phyloP scores from a whole-genome alignment of 2,888 invertebrate genomes.

The Portevinia maculata region DNA sequence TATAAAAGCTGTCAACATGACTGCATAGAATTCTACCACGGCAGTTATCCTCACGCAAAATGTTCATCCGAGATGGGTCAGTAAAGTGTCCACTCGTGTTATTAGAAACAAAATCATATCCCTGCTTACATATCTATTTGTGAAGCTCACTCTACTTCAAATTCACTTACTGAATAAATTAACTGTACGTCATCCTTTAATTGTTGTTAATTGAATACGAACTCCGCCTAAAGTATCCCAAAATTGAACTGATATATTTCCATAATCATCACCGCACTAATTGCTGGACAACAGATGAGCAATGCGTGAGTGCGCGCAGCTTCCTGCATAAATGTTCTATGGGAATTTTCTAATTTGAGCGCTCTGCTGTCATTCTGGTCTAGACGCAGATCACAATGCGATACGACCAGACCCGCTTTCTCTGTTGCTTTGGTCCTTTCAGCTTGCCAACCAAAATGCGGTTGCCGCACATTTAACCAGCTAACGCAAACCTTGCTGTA shows the following conservation, averaged over 20 bases:
- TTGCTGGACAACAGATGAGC: not conserved
- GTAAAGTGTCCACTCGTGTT: too few species aligned
- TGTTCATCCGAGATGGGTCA: too few species aligned
- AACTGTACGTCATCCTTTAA: not conserved
- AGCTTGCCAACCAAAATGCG: constrained; percentile 28
- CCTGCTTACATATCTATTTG: too few species aligned
- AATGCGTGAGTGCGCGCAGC: constrained; percentile 2
- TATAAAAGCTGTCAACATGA: too few species aligned
- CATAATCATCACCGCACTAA: constrained; percentile 2
- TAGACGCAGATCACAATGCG: constrained; percentile 34
- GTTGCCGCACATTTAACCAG: constrained; percentile 35
- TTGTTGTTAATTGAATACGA: constrained; percentile 8
- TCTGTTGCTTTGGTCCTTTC: constrained; percentile 37
- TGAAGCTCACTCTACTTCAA: too few species aligned
- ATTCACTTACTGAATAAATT: too few species aligned
- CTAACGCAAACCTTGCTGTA: constrained; percentile 44
- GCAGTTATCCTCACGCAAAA: too few species aligned
- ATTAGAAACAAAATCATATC: too few species aligned
- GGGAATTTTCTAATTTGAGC: constrained; percentile 63
- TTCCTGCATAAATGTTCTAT: constrained; percentile 3
- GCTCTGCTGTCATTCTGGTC: constrained; percentile 38
- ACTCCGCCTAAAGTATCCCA: not conserved
- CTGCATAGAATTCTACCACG: too few species aligned
- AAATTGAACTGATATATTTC: not conserved
- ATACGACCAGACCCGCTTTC: constrained; percentile 31